These are phyloP conservation scores for Balanococcus diminutus DNA, from an alignment of 2,888 invertebrate genomes.

Conservation along the genomic window DNA sequence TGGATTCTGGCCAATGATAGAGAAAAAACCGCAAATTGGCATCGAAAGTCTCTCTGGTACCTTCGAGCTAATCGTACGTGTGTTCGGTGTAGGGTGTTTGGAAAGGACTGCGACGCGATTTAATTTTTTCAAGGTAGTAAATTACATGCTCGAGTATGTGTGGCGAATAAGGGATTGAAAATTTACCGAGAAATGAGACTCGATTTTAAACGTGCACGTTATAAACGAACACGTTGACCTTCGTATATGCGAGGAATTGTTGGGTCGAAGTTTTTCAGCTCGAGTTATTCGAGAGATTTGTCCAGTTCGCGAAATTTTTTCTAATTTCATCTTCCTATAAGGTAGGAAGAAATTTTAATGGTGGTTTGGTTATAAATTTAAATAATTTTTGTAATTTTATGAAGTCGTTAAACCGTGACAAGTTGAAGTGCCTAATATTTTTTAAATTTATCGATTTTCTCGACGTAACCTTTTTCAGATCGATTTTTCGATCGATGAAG, in stretches of 20 bases:
- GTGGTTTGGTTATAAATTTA: too few species aligned
- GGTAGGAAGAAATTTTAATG: too few species aligned
- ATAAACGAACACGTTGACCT: background rate
- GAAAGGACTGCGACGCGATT: background rate
- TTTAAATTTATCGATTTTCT: too few species aligned
- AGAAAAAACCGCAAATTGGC: constrained; percentile 17
- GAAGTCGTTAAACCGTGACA: too few species aligned
- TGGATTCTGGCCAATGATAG: background rate
- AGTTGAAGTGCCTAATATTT: too few species aligned
- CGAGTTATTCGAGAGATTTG: too few species aligned
- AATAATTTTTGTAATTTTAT: too few species aligned
- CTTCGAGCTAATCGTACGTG: constrained; percentile 8
- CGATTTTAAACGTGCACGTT: background rate
- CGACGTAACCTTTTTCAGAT: too few species aligned
- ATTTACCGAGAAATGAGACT: background rate
- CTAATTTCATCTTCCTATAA: too few species aligned
- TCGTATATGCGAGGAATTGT: background rate
- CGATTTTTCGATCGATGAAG: too few species aligned
- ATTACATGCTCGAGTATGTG: background rate
- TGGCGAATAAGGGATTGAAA: background rate
- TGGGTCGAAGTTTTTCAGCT: background rate
- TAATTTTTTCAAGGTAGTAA: background rate
- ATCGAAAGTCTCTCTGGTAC: constrained; percentile 8
- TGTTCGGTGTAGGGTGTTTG: background rate
- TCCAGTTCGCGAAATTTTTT: too few species aligned